Evolutionary conservation across 2,797 vertebrate genomes (phyloP).

Genomic region (Sebastes miniatus): DNA sequence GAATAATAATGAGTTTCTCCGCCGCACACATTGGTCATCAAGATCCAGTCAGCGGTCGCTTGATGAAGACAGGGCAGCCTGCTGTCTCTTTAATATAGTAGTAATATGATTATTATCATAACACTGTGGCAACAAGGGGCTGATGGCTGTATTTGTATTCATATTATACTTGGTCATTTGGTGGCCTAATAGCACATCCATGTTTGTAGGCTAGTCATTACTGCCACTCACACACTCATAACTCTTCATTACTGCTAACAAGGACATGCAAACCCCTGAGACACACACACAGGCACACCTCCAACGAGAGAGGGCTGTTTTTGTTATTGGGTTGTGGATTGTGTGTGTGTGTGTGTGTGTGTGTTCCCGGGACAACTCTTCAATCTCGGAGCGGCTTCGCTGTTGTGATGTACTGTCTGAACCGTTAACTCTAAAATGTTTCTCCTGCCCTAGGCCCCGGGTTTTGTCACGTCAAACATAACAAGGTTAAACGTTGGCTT

Average conservation of each 20-base stretch:
- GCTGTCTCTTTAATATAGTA: conserved; percentile 33
- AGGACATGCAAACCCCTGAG: conserved; percentile 41
- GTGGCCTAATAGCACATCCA: conserved; percentile 51
- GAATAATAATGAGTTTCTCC: conserved; percentile 47
- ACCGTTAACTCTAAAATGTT: conserved; percentile 12
- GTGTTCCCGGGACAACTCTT: neutral
- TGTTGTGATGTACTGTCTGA: conserved; percentile 39
- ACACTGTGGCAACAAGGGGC: conserved; percentile 34
- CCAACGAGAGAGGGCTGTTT: conserved; percentile 14
- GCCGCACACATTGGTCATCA: conserved; percentile 33
- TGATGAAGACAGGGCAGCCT: conserved; percentile 27
- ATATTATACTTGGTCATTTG: conserved; percentile 51
- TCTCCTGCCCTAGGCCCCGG: neutral
- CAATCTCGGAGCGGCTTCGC: conserved; percentile 18
- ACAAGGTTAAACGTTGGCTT: conserved; percentile 45
- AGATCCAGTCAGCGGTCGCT: conserved; percentile 9
- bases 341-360: neutral
- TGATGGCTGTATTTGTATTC: conserved; percentile 47
- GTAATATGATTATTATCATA: conserved; percentile 49
- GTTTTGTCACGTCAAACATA: conserved; percentile 47
- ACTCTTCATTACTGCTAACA: conserved; percentile 67
- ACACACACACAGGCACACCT: conserved; percentile 17
- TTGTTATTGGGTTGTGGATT: conserved; percentile 11
- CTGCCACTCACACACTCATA: conserved; percentile 46
- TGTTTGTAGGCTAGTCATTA: conserved; percentile 67